Base-by-base conservation (phyloP, 2,797 vertebrate species). In the Karalla daura region DNA sequence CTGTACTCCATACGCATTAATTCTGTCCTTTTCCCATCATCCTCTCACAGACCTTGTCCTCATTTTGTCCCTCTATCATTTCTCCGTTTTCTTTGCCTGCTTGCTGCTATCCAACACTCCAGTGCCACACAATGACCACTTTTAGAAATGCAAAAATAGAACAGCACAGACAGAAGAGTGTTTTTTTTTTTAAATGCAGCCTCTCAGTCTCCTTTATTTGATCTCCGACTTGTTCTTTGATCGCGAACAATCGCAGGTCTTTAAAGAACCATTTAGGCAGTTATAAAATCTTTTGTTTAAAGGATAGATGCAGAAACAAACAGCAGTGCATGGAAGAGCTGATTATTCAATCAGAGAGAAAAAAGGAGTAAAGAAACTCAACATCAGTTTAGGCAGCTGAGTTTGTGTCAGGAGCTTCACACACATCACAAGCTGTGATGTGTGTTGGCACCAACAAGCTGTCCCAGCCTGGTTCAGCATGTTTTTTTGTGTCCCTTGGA, bases 61-160 rank as follows among this genome's bases (percentile, higher is more conserved):
- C n/a, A 56, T 32, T 47, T 20, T 36, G 35, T 20, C 14, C 24
- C 23, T 54, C 39, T 28, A 7, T 61, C 24, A 25, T 45, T 21
- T n/a, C 17, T 28, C 40, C 13, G 20, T 17, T 39, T 44, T 21
- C 32, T 11, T 18, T 35, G 24, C 39, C 18, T 58, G 13, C n/a
- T 52, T 24, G 27, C 25, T 50, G 8, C 70, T 63, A 61, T 45
- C 49, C 49, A 55, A 66, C 55, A 53, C 61, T 70, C 36, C 69
- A 81, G 28, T 73, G 53, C 58, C 49, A 30, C 72, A 55, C 63
- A 43, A 55, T 60, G 50, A 55, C 65, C 40, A 41, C 41, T 13
- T 4, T 0, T 9, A n/a, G 17, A 32, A 53, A 36, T 27, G 2
- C 11, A 41, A 6, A 1, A 43, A 20, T 37, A 14, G 4, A 41